phyloP scores from a whole-genome alignment of 2,888 invertebrate genomes.

The Hirtodrosophila histrioides region DNA sequence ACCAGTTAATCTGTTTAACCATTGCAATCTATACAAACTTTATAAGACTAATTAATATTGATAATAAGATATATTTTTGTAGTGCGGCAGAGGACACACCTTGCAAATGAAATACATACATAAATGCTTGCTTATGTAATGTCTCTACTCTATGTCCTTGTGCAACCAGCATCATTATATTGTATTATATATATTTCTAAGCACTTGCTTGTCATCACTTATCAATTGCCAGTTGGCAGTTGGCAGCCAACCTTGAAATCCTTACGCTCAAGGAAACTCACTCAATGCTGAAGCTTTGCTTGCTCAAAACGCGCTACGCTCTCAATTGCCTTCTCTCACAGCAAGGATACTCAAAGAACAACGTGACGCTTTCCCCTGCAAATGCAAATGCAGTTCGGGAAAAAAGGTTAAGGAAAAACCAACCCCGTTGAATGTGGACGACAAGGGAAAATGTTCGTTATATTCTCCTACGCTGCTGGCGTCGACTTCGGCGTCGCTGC shows the following conservation, averaged over 20 bases:
- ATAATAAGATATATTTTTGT: no score
- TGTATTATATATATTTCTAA: neutral
- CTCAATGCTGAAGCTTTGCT: conserved; percentile 29
- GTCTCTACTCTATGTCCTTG: neutral
- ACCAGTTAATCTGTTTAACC: no score
- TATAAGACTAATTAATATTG: no score
- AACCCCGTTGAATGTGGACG: conserved; percentile 1
- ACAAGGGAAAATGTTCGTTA: conserved; percentile 60
- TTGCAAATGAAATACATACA: no score
- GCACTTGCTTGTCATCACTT: conserved; percentile 16
- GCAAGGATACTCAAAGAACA: conserved; percentile 34
- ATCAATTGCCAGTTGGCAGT: conserved; percentile 25
- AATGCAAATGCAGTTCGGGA: conserved; percentile 11
- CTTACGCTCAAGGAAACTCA: conserved; percentile 26
- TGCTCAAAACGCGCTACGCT: conserved; percentile 17
- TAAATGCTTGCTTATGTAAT: no score
- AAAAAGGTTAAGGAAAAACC: conserved; percentile 2
- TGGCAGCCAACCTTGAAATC: conserved; percentile 50
- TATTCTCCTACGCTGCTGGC: conserved; percentile 63
- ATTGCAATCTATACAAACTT: no score
- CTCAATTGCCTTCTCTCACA: conserved; percentile 16
- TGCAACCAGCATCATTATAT: neutral
- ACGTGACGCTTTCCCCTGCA: conserved; percentile 33
- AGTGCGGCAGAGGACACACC: no score
- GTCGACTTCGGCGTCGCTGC: conserved; percentile 45